These are phyloP conservation scores for Pseudonaja textilis DNA, from an alignment of 2,113 vertebrate genomes.

Conservation along the genomic window DNA sequence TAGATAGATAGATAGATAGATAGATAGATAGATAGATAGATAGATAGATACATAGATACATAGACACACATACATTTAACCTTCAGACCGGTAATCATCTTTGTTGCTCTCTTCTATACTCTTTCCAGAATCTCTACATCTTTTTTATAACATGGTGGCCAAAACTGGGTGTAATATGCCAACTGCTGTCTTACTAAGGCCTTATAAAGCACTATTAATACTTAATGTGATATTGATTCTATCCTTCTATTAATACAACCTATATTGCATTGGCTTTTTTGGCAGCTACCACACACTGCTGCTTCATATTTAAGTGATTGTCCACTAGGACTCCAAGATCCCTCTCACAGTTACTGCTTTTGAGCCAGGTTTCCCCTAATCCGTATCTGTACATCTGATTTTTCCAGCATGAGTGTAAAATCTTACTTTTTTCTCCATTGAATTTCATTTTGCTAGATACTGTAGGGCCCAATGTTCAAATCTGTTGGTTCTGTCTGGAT, in stretches of 20 bases:
- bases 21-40: too few species aligned
- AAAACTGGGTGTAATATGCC: neutral
- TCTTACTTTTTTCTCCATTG: neutral
- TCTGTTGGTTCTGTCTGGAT: neutral
- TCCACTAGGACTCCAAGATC: neutral
- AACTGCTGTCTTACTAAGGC: neutral
- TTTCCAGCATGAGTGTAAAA: neutral
- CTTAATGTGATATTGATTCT: neutral
- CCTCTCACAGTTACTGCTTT: neutral
- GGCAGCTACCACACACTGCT: neutral
- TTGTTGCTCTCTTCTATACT: too few species aligned
- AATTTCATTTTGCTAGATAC: neutral
- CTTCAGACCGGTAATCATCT: too few species aligned
- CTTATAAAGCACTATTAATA: neutral
- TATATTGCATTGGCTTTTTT: neutral
- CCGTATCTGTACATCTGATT: neutral
- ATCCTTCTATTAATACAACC: neutral
- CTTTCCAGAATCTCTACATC: too few species aligned
- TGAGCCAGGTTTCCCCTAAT: neutral
- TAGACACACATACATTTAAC: too few species aligned
- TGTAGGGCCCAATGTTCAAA: neutral
- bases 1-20: too few species aligned
- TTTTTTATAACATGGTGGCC: neutral
- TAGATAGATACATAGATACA: too few species aligned
- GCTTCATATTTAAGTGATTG: neutral